Evolutionary conservation across 2,797 vertebrate species (phyloP).

Genomic region (Sebastes dallii): DNA sequence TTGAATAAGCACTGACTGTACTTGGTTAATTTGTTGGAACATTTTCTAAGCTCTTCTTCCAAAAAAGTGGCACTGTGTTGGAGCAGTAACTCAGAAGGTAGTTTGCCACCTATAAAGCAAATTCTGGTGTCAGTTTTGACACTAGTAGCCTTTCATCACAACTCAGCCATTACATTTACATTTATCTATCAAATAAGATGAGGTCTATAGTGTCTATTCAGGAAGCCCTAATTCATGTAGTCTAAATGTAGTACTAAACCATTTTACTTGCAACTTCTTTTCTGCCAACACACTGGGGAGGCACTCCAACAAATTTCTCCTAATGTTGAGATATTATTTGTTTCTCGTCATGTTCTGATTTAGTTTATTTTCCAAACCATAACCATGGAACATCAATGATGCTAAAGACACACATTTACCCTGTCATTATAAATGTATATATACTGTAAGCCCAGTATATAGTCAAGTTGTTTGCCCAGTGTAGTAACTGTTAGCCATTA

Average conservation of each 20-base stretch:
- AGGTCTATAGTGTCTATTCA: background rate
- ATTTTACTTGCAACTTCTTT: background rate
- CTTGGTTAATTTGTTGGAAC: background rate
- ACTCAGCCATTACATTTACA: background rate
- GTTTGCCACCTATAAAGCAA: background rate
- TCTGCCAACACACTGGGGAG: background rate
- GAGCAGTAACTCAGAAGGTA: background rate
- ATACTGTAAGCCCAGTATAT: background rate
- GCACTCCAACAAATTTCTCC: background rate
- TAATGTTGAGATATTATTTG: background rate
- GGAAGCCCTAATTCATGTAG: background rate
- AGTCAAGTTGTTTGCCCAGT: background rate
- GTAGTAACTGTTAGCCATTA: background rate
- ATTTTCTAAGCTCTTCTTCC: background rate
- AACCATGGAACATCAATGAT: background rate
- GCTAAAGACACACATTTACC: background rate
- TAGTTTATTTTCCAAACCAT: background rate
- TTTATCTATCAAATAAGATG: background rate
- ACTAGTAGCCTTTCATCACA: background rate
- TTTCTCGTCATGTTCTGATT: background rate
- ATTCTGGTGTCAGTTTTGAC: background rate
- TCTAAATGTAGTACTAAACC: background rate
- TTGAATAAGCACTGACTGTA: background rate
- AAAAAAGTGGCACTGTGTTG: background rate
- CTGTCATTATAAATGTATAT: background rate